A percentile compares a stretch with the other conserved stretches of the same genome.
Conservation (phyloP, 2,797 vertebrate species). For the Sandelia bainsii region DNA sequence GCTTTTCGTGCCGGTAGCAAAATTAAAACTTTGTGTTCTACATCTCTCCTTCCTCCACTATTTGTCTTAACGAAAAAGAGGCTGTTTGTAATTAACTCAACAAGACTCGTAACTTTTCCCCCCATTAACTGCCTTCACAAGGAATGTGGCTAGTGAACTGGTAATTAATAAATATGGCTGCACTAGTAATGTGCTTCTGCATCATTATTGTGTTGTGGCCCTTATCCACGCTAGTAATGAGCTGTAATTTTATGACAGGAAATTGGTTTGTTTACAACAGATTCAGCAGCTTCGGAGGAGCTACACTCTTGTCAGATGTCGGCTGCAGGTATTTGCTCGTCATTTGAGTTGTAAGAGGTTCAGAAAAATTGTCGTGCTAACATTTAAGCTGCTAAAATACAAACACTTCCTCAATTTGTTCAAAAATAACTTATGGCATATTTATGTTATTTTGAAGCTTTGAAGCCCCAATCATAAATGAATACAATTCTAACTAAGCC, state of each 20-base stretch:
- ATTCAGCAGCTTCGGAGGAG: slow-evolving; percentile 65
- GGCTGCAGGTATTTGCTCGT: slow-evolving; percentile 56
- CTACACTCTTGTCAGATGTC: slow-evolving; percentile 47
- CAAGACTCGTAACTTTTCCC: slow-evolving; percentile 68
- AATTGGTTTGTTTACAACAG: slow-evolving; percentile 82
- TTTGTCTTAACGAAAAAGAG: slow-evolving; percentile 70
- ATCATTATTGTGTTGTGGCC: slow-evolving; percentile 80
- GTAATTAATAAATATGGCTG: slow-evolving; percentile 83
- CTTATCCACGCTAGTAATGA: slow-evolving; percentile 75
- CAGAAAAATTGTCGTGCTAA: slow-evolving; percentile 28
- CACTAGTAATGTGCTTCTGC: slow-evolving; percentile 80
- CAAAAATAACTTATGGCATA: background rate
- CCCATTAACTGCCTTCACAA: slow-evolving; percentile 70
- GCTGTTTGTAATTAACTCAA: slow-evolving; percentile 83
- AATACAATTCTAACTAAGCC: background rate
- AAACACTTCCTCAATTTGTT: slow-evolving; percentile 28
- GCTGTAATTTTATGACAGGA: slow-evolving; percentile 83
- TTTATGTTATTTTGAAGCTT: slow-evolving; percentile 19
- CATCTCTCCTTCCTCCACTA: slow-evolving; percentile 66
- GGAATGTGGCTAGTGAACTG: slow-evolving; percentile 78
- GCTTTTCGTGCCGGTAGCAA: slow-evolving; percentile 88
- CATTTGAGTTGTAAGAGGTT: slow-evolving; percentile 38
- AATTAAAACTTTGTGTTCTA: slow-evolving; percentile 81
- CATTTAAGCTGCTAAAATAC: slow-evolving; percentile 18
- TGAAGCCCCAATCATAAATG: background rate